Evolutionary conservation across 1,140 invertebrate species (phyloP).

Genomic region (Coelopa frigida): DNA sequence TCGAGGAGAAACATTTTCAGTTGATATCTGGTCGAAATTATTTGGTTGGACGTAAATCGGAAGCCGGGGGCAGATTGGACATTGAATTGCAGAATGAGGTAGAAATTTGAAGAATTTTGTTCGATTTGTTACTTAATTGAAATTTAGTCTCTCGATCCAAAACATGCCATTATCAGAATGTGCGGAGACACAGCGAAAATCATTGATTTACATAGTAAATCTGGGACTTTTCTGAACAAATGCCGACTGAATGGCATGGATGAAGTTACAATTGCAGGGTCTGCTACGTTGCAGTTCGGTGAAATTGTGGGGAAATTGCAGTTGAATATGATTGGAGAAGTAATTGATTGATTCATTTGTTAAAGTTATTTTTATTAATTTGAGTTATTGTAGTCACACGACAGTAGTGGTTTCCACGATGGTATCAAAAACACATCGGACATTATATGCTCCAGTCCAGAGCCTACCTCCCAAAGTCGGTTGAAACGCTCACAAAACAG

Average conservation of each 20-base stretch:
- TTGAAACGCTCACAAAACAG: background rate
- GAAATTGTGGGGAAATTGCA: background rate
- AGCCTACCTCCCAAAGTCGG: background rate
- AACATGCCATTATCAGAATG: conserved; percentile 5
- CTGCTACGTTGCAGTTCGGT: conserved; percentile 2
- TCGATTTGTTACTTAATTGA: background rate
- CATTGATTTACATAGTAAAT: conserved; percentile 9
- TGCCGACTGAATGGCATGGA: background rate
- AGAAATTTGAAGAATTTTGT: background rate
- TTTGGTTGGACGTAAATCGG: too few species aligned
- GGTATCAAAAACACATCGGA: conserved; percentile 4
- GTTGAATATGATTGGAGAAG: background rate
- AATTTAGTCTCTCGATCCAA: conserved; percentile 4
- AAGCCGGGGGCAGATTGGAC: background rate
- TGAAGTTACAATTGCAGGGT: background rate
- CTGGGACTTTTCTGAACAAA: conserved; percentile 11
- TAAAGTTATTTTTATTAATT: background rate
- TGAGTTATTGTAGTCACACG: background rate
- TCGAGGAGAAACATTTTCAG: too few species aligned
- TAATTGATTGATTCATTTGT: background rate
- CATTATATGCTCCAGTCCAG: conserved; percentile 5
- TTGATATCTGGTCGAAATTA: too few species aligned
- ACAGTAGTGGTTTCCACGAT: conserved; percentile 8
- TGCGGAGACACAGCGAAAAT: background rate
- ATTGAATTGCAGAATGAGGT: background rate